These are phyloP conservation scores for Heliconius aoede DNA, from an alignment of 2,888 invertebrate genomes.

Conservation along the genomic window DNA sequence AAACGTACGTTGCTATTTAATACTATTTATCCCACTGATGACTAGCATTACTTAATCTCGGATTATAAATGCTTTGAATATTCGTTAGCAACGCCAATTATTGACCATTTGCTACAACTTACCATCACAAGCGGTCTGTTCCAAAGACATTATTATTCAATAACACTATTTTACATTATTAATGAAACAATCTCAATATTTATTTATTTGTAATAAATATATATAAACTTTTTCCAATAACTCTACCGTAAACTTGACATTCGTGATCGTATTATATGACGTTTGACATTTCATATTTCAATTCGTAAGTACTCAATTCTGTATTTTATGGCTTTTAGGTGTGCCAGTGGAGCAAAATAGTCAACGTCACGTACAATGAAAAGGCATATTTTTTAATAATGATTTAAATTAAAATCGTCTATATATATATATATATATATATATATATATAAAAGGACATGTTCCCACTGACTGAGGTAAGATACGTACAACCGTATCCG, in stretches of 20 bases:
- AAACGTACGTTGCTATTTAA: background rate
- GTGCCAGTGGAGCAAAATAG: background rate
- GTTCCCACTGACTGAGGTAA: too few species aligned
- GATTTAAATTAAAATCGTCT: too few species aligned
- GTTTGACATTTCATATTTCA: background rate
- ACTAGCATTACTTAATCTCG: background rate
- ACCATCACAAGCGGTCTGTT: constrained; percentile 97
- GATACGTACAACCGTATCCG: too few species aligned
- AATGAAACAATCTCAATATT: background rate
- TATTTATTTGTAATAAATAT: background rate
- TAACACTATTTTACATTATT: constrained; percentile 22
- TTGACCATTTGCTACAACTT: constrained; percentile 54
- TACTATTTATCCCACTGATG: background rate
- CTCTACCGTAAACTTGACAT: constrained; percentile 7
- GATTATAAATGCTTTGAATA: constrained; percentile 2
- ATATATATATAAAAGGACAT: too few species aligned
- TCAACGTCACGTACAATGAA: background rate
- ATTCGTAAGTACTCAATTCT: background rate
- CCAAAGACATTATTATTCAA: constrained; percentile 87
- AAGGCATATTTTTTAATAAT: too few species aligned
- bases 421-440: too few species aligned
- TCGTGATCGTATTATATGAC: background rate
- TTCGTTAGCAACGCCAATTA: constrained; percentile 5
- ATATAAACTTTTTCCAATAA: background rate
- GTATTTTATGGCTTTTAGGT: background rate